Base-by-base conservation (phyloP, 2,113 vertebrate species). In the Scomber colias region DNA sequence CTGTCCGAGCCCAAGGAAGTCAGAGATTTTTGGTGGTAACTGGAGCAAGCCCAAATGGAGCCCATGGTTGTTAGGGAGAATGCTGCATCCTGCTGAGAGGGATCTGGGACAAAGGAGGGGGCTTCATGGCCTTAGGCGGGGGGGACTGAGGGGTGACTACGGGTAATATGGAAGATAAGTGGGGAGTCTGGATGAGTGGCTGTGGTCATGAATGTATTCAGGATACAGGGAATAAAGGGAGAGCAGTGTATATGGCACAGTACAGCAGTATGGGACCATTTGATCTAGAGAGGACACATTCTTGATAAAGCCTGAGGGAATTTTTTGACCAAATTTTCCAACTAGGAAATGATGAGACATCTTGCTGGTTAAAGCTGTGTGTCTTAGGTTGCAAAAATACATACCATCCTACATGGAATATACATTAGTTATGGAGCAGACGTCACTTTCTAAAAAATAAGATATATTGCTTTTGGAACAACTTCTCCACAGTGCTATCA, bases 21-120 rank as follows among this genome's bases (percentile, higher is more conserved):
- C 77, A 73, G 21, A 82, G 51, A 62, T 60, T 71, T 85, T 17
- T 59, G n/a, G 75, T 80, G 63, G 57, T 84, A 93, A 90, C 70
- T 90, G 88, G 89, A 92, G 86, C 92, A 88, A 83, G 63, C 53
- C 79, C 82, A 84, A 92, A 92, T 85, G 77, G 83, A 92, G 84
- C 69, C 66, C 63, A 54, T 86, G 71, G 68, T 85, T 88, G 86
- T 93, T 75, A 83, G 86, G 79, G 77, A 89, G 77, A 89, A 89
- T 81, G 74, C 35, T 78, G 84, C 65, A 19, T 88, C 84, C 87
- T 82, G 79, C 87, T 88, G 89, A 83, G 86, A 84, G 56, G 53
- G 85, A 93, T 91, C 77, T 93, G 75, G 86, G 92, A 92, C 90
- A 92, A 87, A 84, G 77, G 74, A 74, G 82, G 86, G 87, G 81